Conservation (phyloP, 2,888 invertebrate genomes). For the Stenurella melanura region DNA sequence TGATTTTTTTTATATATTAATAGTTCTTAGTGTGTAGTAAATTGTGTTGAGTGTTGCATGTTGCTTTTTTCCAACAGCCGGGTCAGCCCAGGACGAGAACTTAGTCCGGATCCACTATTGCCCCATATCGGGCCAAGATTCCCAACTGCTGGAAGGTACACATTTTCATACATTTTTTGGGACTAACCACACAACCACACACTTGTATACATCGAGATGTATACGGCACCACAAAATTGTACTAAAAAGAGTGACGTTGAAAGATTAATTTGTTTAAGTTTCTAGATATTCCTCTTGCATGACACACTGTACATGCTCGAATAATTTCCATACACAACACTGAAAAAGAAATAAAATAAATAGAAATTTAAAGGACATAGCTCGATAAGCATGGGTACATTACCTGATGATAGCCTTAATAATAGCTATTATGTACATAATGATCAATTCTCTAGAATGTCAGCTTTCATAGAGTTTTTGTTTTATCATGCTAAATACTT, state of each 20-base stretch:
- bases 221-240: background rate
- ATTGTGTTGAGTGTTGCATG: slow-evolving; percentile 61
- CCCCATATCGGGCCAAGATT: slow-evolving; percentile 94
- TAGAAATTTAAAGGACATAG: too few relatives aligned
- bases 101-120: slow-evolving; percentile 87
- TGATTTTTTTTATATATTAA: slow-evolving; percentile 34
- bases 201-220: slow-evolving; percentile 13
- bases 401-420: too few relatives aligned
- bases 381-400: too few relatives aligned
- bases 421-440: too few relatives aligned
- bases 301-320: background rate
- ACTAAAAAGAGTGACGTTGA: background rate
- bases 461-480: too few relatives aligned
- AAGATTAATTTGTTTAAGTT: background rate
- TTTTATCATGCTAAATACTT: too few relatives aligned
- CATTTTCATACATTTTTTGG: slow-evolving; percentile 46
- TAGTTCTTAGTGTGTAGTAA: slow-evolving; percentile 37
- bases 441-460: too few relatives aligned
- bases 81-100: slow-evolving; percentile 89
- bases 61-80: slow-evolving; percentile 81
- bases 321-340: background rate
- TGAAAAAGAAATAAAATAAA: background rate
- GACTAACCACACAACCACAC: slow-evolving; percentile 44
- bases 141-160: slow-evolving; percentile 89
- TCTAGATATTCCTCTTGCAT: too few relatives aligned